phyloP scores from a whole-genome alignment of 2,888 invertebrate species.

The Dione juno region DNA sequence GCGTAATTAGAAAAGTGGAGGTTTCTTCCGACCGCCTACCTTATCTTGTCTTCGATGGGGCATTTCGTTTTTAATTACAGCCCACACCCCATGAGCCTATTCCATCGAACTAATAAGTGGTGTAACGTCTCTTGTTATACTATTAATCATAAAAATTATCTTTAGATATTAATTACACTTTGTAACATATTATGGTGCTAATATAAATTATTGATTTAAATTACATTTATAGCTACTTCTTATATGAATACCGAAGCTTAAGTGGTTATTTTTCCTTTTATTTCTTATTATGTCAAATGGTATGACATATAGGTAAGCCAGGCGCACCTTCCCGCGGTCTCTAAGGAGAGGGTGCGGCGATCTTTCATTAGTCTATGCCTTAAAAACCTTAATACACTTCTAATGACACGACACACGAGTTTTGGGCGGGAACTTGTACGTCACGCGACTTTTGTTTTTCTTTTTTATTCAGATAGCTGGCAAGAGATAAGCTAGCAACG shows the following conservation, averaged over 20 bases:
- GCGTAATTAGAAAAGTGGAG: conserved; percentile 79
- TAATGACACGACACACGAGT: conserved; percentile 72
- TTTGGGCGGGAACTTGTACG: conserved; percentile 72
- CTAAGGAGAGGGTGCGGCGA: conserved; percentile 78
- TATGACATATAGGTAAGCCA: background rate
- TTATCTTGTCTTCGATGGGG: conserved; percentile 82
- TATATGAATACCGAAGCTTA: background rate
- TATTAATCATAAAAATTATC: conserved; percentile 34
- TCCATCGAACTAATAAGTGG: conserved; percentile 41
- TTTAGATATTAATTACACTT: conserved; percentile 1
- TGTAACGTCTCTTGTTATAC: background rate
- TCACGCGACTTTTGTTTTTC: conserved; percentile 69
- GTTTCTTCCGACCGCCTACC: conserved; percentile 77
- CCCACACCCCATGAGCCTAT: conserved; percentile 46
- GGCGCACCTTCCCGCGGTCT: conserved; percentile 69
- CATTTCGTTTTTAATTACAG: conserved; percentile 78
- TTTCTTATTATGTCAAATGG: background rate
- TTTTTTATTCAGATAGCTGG: conserved; percentile 51
- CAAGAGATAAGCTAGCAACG: conserved; percentile 39
- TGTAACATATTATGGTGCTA: background rate
- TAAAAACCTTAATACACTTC: conserved; percentile 72
- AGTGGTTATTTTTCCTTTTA: background rate
- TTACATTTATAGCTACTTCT: background rate
- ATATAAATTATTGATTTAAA: background rate
- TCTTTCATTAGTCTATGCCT: conserved; percentile 78